Percentiles rank a stretch among this genome's conserved stretches.
Evolutionary conservation across 2,113 vertebrate species (phyloP).

Genomic region (Eidolon helvum): DNA sequence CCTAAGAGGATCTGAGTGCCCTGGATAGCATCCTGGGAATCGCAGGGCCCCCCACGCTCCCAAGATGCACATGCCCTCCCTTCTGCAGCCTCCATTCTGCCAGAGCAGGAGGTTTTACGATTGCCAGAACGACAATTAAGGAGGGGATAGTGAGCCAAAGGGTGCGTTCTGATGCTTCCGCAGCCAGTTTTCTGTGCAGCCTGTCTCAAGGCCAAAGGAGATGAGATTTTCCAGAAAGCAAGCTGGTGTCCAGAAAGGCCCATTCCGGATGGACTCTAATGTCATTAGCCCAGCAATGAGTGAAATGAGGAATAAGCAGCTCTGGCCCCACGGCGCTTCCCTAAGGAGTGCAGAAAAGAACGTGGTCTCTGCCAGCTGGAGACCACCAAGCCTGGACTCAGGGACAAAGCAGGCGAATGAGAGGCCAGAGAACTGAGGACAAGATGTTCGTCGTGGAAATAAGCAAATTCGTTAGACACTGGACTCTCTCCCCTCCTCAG

Average conservation of each 20-base stretch:
- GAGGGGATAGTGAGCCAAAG: constrained; percentile 23
- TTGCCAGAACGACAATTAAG: constrained; percentile 44
- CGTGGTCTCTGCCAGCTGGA: neutral
- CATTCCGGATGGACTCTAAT: neutral
- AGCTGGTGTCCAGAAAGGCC: neutral
- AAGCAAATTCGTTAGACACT: neutral
- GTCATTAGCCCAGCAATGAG: neutral
- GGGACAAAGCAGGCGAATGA: neutral
- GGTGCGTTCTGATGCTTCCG: neutral
- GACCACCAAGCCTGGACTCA: neutral
- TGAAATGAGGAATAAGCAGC: neutral
- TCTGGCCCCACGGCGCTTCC: neutral
- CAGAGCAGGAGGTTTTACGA: neutral
- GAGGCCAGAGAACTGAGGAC: neutral
- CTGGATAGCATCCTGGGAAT: neutral
- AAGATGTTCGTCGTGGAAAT: rapidly evolving
- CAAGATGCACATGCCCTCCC: neutral
- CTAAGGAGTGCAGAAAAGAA: neutral
- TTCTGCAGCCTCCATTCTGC: constrained; percentile 21
- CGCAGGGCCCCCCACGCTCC: neutral
- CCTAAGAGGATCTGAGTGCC: neutral
- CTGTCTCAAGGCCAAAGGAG: neutral
- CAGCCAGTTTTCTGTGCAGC: neutral
- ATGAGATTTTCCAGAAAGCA: constrained; percentile 30
- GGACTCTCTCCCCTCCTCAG: neutral